Evolutionary conservation across 2,113 vertebrate genomes (phyloP).

Genomic region (Rhinolophus ferrumequinum): DNA sequence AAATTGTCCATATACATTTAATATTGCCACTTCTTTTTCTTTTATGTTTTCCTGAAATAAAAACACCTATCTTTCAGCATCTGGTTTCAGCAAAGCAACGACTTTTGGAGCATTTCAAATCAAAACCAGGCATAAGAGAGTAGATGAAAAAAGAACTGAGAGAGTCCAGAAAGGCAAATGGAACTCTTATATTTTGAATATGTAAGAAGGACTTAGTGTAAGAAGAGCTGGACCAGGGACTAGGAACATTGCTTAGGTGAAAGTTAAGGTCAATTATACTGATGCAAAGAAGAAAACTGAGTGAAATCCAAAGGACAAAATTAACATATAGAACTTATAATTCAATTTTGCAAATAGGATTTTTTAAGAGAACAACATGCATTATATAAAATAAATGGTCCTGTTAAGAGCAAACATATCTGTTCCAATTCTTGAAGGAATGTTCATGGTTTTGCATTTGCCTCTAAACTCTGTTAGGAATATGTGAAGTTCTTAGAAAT

Average conservation of each 20-base stretch:
- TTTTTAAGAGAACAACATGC: neutral
- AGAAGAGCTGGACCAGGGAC: neutral
- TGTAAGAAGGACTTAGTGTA: neutral
- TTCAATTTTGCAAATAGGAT: neutral
- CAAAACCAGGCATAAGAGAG: neutral
- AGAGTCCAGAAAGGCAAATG: neutral
- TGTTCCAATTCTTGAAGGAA: slow-evolving; percentile 63
- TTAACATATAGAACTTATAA: neutral
- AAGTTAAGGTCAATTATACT: neutral
- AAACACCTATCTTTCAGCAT: neutral
- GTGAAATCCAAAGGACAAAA: neutral
- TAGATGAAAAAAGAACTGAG: neutral
- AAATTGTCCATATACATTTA: neutral
- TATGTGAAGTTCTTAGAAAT: slow-evolving; percentile 72
- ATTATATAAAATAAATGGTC: slow-evolving; percentile 50
- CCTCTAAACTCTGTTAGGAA: slow-evolving; percentile 69
- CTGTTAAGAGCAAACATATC: neutral
- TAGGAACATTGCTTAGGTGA: neutral
- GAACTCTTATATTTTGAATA: neutral
- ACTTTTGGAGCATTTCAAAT: neutral
- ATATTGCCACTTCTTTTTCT: neutral
- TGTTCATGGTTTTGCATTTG: slow-evolving; percentile 72
- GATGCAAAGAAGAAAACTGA: neutral
- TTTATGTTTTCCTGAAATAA: neutral
- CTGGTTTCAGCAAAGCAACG: neutral